Evolutionary conservation across 2,888 invertebrate genomes (phyloP), one percentile per base, ranked within the genome.

Genomic region (Hylaea fasciaria): DNA sequence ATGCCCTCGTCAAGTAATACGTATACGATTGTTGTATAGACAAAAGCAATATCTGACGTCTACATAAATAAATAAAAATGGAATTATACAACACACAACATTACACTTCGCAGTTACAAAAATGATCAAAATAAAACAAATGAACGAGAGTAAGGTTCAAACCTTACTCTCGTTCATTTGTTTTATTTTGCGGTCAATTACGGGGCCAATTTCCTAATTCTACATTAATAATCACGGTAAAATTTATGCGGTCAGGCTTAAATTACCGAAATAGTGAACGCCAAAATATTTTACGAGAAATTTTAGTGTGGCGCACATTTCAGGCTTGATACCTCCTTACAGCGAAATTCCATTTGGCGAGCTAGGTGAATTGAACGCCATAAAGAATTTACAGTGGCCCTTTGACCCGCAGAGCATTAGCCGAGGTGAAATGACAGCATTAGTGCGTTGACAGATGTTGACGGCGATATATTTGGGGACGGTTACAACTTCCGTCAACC

Each of bases 301-400:
- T 57, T 59, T 54, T 62, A 64, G 54, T 57, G 51, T 32, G 46
- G 56, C 56, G 63, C 54, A 66, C 70, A 58, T 70, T 73, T 67
- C 63, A 58, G 69, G 66, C 70, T 69, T 69, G 68, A 73, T 66
- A 70, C 65, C 65, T 69, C 62, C 70, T 76, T 75, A 85, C 83
- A 85, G 64, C 74, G 74, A 80, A 84, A 82, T 71, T 80, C 85
- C 83, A 85, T 85, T 84, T 82, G 77, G 73, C 63, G 54, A 64
- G 67, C 72, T 72, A 76, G 75, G 70, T 73, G 71, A 63, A 72
- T 73, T 73, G 78, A 80, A 77, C 73, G 65, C 68, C 68, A 73
- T 74, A 73, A 76, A 76, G 76, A 77, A 80, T 78, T 78, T 78
- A 80, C 76, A 74, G 75, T 75, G 63, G 67, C 70, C 75, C 76